Conservation (phyloP, 2,113 vertebrate genomes). For the Pycnonotus jocosus region DNA sequence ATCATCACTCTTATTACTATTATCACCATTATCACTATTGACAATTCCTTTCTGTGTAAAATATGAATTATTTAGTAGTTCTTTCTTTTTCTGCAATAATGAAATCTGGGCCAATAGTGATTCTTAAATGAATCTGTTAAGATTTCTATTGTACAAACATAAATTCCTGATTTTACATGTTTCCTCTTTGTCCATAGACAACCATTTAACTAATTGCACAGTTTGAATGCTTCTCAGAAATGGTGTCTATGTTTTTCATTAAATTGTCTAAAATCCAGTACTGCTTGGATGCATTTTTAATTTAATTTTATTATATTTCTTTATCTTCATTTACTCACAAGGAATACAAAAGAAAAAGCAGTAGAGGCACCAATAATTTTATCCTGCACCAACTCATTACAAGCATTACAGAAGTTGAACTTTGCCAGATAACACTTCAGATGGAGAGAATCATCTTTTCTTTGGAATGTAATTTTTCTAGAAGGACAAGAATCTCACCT, state of each 20-base stretch:
- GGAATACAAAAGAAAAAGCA: not conserved
- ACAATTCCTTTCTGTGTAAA: not conserved
- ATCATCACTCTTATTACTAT: not conserved
- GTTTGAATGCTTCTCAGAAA: not conserved
- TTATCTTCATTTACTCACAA: not conserved
- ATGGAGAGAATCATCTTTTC: not conserved
- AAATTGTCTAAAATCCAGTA: not conserved
- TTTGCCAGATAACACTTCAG: not conserved
- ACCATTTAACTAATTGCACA: not conserved
- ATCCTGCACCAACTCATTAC: not conserved
- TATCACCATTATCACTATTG: not conserved
- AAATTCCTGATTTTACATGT: not conserved
- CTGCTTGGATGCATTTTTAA: not conserved
- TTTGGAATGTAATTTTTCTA: not conserved
- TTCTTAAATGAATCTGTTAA: not conserved
- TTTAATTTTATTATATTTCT: not conserved
- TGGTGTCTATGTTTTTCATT: not conserved
- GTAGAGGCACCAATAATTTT: not conserved
- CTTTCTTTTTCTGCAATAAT: not conserved
- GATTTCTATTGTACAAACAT: not conserved
- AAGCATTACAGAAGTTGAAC: not conserved
- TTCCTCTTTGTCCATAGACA: not conserved
- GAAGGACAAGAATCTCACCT: not conserved
- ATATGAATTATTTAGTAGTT: not conserved
- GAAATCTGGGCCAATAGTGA: not conserved